These are phyloP conservation scores for Eulemur coronatus DNA, from an alignment of 2,797 vertebrate genomes.

Conservation along the genomic window DNA sequence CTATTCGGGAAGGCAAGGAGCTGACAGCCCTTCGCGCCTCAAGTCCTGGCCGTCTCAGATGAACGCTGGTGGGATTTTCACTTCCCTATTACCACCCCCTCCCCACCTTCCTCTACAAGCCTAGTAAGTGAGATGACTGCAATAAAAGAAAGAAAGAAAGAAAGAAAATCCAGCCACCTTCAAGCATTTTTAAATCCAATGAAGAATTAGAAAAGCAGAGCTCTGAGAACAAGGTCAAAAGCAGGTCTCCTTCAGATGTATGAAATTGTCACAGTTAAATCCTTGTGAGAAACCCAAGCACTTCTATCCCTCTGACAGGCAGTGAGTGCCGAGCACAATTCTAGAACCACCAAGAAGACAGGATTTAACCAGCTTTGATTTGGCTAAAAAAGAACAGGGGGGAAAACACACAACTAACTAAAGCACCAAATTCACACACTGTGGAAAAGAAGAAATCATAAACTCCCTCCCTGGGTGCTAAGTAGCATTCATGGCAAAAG, in stretches of 20 bases:
- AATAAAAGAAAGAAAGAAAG: neutral
- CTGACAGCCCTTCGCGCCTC: neutral
- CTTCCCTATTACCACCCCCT: neutral
- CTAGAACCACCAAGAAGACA: neutral
- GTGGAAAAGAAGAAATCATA: neutral
- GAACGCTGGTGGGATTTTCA: neutral
- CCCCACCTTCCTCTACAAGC: neutral
- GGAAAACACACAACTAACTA: neutral
- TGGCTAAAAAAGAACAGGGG: neutral
- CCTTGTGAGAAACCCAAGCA: neutral
- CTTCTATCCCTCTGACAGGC: neutral
- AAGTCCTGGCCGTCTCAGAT: neutral
- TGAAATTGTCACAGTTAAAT: neutral
- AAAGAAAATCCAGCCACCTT: neutral
- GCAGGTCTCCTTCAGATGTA: neutral
- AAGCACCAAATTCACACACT: neutral
- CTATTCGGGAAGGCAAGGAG: neutral
- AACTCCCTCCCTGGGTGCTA: neutral
- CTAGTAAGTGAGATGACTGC: neutral
- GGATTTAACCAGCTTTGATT: neutral
- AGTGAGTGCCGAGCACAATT: neutral
- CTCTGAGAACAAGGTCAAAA: neutral
- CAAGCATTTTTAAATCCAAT: neutral
- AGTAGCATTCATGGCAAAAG: neutral
- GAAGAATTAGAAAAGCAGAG: conserved; percentile 7